Percentiles rank a stretch among this genome's conserved stretches.
Conservation (phyloP, 2,888 invertebrate species). For the Tetramorium bicarinatum region DNA sequence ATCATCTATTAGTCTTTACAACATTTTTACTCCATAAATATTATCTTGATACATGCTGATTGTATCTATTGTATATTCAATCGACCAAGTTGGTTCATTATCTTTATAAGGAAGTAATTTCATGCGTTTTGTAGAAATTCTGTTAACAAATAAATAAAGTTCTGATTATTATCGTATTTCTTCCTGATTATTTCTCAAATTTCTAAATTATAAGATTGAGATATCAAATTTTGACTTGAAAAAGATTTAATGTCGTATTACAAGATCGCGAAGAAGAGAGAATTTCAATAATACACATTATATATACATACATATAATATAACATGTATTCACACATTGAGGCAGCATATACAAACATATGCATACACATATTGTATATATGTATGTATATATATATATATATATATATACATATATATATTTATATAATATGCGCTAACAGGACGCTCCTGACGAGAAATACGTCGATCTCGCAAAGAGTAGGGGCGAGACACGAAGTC, state of each 20-base stretch:
- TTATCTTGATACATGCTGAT: background rate
- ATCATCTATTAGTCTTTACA: background rate
- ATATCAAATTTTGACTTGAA: background rate
- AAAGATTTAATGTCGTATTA: background rate
- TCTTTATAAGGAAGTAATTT: background rate
- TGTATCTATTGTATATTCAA: background rate
- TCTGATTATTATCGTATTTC: background rate
- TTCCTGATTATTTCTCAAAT: no score
- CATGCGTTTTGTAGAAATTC: background rate
- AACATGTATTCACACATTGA: no score
- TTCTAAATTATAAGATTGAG: background rate
- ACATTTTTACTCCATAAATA: background rate
- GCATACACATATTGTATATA: no score
- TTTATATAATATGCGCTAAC: background rate
- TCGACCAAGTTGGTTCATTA: background rate
- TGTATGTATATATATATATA: no score
- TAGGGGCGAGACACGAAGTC: conserved; percentile 30
- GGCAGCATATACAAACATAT: no score
- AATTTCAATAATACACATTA: background rate
- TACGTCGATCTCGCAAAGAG: conserved; percentile 4
- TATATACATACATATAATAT: background rate
- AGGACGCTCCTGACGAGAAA: background rate
- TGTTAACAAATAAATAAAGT: background rate
- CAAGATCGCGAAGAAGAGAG: background rate
- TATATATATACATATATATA: no score